Evolutionary conservation across 2,113 vertebrate genomes (phyloP), one percentile per base, ranked within the genome.

Genomic region (Cryptomyrus ogoouensis): DNA sequence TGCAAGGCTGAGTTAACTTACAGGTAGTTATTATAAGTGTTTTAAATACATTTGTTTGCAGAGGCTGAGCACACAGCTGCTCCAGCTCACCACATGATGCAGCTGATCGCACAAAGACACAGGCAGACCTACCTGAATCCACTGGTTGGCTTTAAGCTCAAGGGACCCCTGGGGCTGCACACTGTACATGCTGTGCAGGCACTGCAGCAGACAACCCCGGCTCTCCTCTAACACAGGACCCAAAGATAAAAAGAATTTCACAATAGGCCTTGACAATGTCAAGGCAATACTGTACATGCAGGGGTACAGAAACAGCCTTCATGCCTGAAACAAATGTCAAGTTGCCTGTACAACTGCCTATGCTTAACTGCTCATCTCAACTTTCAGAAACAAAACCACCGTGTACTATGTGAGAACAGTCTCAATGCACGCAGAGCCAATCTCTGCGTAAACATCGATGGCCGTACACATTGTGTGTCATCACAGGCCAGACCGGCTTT

Each of bases 71-170:
- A 66, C n/a, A 66, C 10, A 42, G 31, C 7, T 8, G 13, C 70
- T 19, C 31, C 35, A 35, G 70, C 3, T 39, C 12, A 77, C 13
- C 42, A 46, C 5, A 13, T 44, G 42, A 24, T 12, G 77, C 39
- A 44, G 24, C 44, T 24, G 17, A 84, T 24, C 83, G 8, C 74
- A 53, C 12, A 58, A 56, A 88, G 17, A 90, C 31, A 80, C 24
- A 46, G 74, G 49, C 80, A 19, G 15, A 27, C 90, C 31, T 96
- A 99, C 98, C 94, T 89, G 93, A 93, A 97, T 95, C 98, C 98
- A 98, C 91, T 94, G 95, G 94, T 98, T 99, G 91, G 97, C 96
- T 93, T 96, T 97, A 85, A 91, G 91, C 94, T 98, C 97, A 93
- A 97, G 92, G 87, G 96, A 93, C 89, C 93, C 96, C 91, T 93